Evolutionary conservation across 2,888 invertebrate genomes (phyloP).

Genomic region (Phymatocera aterrima): DNA sequence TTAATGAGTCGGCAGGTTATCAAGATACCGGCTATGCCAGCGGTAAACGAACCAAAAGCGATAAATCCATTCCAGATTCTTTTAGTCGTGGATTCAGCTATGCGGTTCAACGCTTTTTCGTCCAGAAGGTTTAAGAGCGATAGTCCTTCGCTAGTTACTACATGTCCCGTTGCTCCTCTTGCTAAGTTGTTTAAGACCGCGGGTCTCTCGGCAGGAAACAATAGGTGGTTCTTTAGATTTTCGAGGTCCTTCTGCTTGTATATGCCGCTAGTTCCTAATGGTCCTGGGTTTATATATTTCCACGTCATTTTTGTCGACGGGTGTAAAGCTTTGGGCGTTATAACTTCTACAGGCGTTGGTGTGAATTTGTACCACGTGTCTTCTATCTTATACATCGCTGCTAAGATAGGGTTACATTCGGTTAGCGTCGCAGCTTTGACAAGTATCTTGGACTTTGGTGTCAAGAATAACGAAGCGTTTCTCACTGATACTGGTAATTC

Average conservation of each 20-base stretch:
- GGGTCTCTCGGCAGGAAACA: neutral
- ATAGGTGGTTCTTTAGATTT: neutral
- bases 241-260: neutral
- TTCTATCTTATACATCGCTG: constrained; percentile 52
- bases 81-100: neutral
- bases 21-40: too few species aligned
- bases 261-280: neutral
- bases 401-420: constrained; percentile 51
- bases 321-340: neutral
- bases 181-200: neutral
- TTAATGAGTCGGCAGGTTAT: too few species aligned
- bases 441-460: constrained; percentile 54
- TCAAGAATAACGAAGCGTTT: constrained; percentile 51
- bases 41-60: neutral
- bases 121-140: too few species aligned
- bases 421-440: constrained; percentile 48
- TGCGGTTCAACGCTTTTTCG: too few species aligned
- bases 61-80: neutral
- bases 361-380: too few species aligned
- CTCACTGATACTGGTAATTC: constrained; percentile 51
- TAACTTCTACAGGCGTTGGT: neutral
- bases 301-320: neutral
- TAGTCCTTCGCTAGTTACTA: neutral
- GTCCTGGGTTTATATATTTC: neutral
- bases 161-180: neutral